Evolutionary conservation across 2,888 invertebrate genomes (phyloP), one percentile per base, ranked within the genome.

Genomic region (Lithophane socia): DNA sequence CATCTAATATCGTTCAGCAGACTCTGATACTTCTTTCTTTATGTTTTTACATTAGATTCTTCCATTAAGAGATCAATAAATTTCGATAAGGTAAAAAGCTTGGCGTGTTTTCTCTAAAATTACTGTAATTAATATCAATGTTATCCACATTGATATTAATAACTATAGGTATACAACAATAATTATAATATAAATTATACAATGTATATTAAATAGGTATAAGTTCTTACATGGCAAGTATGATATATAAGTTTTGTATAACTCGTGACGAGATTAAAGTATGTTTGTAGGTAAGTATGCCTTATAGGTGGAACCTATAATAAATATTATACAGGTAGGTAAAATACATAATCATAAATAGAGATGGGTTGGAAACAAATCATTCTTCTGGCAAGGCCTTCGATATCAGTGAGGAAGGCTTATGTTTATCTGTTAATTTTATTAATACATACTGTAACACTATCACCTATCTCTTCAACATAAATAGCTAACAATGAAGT

Each of bases 1-100:
- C 52, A 73, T 73, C 54, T 21, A 16, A 44, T 16, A 24, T 21
- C n/a, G 52, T 65, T 37, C 24, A 47, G 2, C 5, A 54, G 13
- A 71, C 16, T 29, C 10, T 10, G 9, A 42, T 69, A 5, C 47
- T 1, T 56, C 8, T 21, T 69, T 13, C 5, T 18, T 52, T 47
- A n/a, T 29, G 1, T 64, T 64, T 54, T 60, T 21, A 65, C 5
- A 52, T 42, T 2, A 37, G 13, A 18, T 12, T 63, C 12, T 21
- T 29, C 0, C 9, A 49, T 69, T 56, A 29, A 3, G 12, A 69
- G 12, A 44, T 81, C n/a, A 54, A 29, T 64, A 54, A 60, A 56
- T 75, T 65, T 66, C 42, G 77, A 47, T 63, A 76, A 21, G 54
- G 66, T 82, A 58, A 60, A 64, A 70, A 77, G 82, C 82, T 82